A percentile compares a stretch with the other conserved stretches of the same genome.
Evolutionary conservation across 2,113 vertebrate species (phyloP).

Genomic region (Nasalis larvatus): DNA sequence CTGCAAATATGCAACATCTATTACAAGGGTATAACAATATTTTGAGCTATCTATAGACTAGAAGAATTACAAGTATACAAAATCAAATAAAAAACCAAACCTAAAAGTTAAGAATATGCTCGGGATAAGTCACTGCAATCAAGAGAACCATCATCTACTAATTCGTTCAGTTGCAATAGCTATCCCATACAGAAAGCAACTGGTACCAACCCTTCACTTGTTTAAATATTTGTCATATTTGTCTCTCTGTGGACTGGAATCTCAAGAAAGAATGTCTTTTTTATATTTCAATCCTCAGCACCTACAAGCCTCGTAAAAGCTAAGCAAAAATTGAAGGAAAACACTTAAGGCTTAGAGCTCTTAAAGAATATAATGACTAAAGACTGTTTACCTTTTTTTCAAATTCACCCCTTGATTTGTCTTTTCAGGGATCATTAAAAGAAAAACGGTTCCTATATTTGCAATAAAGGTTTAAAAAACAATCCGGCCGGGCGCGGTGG

Average conservation of each 20-base stretch:
- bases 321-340: not conserved
- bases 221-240: not conserved
- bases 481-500: too few species aligned
- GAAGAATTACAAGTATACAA: conserved; percentile 8
- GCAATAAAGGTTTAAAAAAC: not conserved
- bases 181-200: not conserved
- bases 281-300: not conserved
- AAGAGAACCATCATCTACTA: not conserved
- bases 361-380: not conserved
- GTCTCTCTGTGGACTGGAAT: not conserved
- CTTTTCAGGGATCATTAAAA: not conserved
- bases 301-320: not conserved
- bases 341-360: not conserved
- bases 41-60: not conserved
- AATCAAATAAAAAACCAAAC: conserved; percentile 24
- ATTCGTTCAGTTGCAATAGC: not conserved
- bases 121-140: not conserved
- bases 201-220: not conserved
- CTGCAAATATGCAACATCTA: not conserved
- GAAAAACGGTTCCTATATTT: not conserved
- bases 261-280: conserved; percentile 6
- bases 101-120: not conserved
- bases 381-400: not conserved
- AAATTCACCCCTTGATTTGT: not conserved
- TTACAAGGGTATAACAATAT: not conserved